A percentile compares a stretch with the other conserved stretches of the same genome.
Conservation (phyloP, 2,797 vertebrate genomes). For the Pitangus sulphuratus region DNA sequence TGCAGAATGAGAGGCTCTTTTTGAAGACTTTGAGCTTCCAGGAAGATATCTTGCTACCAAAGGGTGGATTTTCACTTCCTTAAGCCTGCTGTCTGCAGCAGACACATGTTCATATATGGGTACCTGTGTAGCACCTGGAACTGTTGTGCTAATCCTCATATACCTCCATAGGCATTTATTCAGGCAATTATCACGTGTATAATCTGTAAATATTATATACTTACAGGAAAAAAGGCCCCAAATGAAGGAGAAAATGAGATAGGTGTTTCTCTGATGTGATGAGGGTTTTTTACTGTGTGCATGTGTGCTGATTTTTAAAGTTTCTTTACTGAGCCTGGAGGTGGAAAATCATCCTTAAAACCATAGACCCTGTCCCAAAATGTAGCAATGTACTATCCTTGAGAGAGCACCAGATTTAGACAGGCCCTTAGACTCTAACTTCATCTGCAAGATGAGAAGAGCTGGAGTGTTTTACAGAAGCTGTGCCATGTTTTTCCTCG, state of each 20-base stretch:
- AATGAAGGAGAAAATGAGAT: not conserved
- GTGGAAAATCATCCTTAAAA: not conserved
- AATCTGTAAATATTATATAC: not conserved
- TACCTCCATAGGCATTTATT: not conserved
- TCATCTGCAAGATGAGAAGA: not conserved
- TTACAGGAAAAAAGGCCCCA: not conserved
- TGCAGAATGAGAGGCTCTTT: not conserved
- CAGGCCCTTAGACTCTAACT: not conserved
- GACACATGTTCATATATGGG: not conserved
- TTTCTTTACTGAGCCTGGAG: not conserved
- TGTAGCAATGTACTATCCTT: not conserved
- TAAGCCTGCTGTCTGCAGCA: accelerated
- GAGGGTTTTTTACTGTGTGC: not conserved
- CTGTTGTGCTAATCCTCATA: not conserved
- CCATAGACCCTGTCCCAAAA: not conserved
- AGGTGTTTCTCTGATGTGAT: not conserved
- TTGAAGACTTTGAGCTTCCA: not conserved
- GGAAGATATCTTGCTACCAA: not conserved
- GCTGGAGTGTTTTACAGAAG: not conserved
- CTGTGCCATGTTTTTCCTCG: not conserved
- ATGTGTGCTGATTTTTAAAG: not conserved
- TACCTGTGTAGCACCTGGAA: not conserved
- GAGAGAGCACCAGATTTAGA: not conserved
- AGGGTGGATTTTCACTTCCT: not conserved
- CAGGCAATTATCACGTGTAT: not conserved